These are phyloP conservation scores for Aegotheles bennettii DNA, from an alignment of 2,113 vertebrate genomes.

Conservation along the genomic window DNA sequence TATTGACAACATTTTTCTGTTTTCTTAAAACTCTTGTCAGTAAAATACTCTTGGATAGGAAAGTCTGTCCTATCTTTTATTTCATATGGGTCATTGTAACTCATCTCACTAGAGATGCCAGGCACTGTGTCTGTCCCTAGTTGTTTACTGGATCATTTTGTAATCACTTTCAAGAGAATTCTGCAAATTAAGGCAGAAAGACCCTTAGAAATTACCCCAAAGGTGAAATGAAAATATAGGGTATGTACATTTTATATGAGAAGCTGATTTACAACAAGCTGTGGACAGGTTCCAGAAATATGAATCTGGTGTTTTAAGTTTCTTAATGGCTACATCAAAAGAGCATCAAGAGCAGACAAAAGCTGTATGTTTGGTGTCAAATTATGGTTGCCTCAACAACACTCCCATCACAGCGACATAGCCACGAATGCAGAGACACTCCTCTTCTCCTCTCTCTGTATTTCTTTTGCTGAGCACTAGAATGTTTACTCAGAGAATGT, in stretches of 20 bases:
- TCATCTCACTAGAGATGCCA: not conserved
- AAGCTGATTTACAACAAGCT: not conserved
- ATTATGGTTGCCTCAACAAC: not conserved
- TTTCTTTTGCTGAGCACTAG: not conserved
- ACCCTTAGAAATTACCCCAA: not conserved
- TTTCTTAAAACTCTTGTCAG: not conserved
- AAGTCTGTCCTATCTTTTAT: not conserved
- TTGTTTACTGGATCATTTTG: not conserved
- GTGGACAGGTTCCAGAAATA: not conserved
- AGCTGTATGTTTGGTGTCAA: not conserved
- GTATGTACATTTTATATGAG: not conserved
- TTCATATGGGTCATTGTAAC: not conserved
- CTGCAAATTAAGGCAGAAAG: not conserved
- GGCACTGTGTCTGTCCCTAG: not conserved
- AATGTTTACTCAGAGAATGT: not conserved
- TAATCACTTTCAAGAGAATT: not conserved
- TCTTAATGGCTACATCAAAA: not conserved
- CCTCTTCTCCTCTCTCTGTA: not conserved
- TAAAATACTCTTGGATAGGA: not conserved
- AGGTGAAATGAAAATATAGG: not conserved
- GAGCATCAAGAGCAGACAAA: not conserved
- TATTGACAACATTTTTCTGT: not conserved
- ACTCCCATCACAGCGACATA: not conserved
- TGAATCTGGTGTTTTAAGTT: not conserved
- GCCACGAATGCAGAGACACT: not conserved